Evolutionary conservation across 2,113 vertebrate genomes (phyloP).

Genomic region (Apus apus): DNA sequence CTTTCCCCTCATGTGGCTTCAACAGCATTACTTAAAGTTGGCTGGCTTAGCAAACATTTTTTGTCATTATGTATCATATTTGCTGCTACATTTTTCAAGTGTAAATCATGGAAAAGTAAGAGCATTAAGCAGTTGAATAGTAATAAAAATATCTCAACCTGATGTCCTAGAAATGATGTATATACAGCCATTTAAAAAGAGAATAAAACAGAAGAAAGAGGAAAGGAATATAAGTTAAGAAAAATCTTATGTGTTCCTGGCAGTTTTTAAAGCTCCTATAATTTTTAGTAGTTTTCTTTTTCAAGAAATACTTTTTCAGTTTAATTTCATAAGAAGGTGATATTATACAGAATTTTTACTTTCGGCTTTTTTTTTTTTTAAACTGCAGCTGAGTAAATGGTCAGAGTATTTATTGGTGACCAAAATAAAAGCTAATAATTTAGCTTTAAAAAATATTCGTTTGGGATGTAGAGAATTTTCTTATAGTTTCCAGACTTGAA

Average conservation of each 20-base stretch:
- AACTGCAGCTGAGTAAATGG: not conserved
- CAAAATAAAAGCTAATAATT: not conserved
- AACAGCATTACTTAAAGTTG: not conserved
- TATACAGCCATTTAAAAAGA: not conserved
- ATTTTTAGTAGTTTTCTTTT: not conserved
- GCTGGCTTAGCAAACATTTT: not conserved
- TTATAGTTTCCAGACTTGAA: slow-evolving; percentile 10
- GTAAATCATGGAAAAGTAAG: slow-evolving; percentile 29
- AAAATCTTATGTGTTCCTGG: not conserved
- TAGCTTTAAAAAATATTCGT: slow-evolving; percentile 10
- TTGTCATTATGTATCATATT: not conserved
- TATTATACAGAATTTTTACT: not conserved
- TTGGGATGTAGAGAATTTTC: not conserved
- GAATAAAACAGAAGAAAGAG: not conserved
- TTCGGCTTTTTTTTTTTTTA: not conserved
- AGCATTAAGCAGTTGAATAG: not conserved
- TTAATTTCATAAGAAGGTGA: not conserved
- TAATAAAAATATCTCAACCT: not conserved
- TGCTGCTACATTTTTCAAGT: slow-evolving; percentile 8
- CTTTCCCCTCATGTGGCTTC: not conserved
- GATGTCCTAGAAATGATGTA: not conserved
- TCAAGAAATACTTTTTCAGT: not conserved
- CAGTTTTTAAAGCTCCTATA: not conserved
- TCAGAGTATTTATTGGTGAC: slow-evolving; percentile 1
- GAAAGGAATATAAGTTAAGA: not conserved